Conservation (phyloP, 2,888 invertebrate species). For the Bruchidius siliquastri region DNA sequence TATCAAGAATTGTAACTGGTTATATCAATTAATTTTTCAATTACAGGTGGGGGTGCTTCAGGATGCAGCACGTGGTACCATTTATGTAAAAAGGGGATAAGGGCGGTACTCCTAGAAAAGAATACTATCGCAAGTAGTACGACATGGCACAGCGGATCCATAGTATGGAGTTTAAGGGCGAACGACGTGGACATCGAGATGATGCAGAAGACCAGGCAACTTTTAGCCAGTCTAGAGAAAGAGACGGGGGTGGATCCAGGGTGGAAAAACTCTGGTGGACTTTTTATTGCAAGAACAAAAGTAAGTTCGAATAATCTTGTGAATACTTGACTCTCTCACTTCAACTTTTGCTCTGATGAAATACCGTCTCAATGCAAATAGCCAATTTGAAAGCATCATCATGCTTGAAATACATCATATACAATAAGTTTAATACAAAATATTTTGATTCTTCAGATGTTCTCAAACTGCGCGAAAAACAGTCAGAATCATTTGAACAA, state of each 20-base stretch:
- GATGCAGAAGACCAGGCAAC: slow-evolving; percentile 62
- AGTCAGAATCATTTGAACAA: no score
- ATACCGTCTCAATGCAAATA: no score
- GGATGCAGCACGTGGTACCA: slow-evolving; percentile 32
- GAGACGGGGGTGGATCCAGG: slow-evolving; percentile 81
- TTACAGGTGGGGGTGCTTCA: slow-evolving; percentile 30
- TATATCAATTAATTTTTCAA: not conserved
- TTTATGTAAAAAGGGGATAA: slow-evolving; percentile 27
- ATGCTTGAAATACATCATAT: no score
- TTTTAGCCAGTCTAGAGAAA: slow-evolving; percentile 65
- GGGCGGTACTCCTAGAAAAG: slow-evolving; percentile 27
- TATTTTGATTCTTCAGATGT: no score
- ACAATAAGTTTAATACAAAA: no score
- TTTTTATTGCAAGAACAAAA: slow-evolving; percentile 75
- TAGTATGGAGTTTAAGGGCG: slow-evolving; percentile 59
- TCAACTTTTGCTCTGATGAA: no score
- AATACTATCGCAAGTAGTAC: slow-evolving; percentile 30
- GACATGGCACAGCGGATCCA: slow-evolving; percentile 31
- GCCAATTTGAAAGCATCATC: no score
- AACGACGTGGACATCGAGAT: slow-evolving; percentile 82
- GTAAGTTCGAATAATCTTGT: no score
- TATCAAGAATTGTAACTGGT: no score
- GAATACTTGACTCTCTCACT: no score
- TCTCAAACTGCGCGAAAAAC: no score
- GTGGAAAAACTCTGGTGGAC: slow-evolving; percentile 85